Percentiles rank a stretch among this genome's conserved stretches.
These are phyloP conservation scores for Lasaia peninsularis DNA, from an alignment of 1,140 invertebrate species.

Conservation along the genomic window DNA sequence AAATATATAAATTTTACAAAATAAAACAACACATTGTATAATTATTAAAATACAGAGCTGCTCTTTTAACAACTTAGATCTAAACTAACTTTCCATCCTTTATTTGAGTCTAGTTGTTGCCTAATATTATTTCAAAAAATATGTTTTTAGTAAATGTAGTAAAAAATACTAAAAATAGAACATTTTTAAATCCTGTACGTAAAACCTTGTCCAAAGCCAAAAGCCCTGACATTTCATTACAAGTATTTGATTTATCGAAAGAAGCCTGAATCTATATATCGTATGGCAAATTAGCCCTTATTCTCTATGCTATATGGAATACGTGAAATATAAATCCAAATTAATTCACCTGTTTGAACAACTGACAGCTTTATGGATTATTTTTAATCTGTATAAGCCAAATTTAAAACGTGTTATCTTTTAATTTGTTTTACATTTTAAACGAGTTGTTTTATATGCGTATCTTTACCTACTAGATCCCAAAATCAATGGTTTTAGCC, in stretches of 20 bases:
- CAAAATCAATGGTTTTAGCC: no score
- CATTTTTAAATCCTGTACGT: conserved; percentile 21
- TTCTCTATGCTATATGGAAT: neutral
- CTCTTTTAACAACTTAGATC: no score
- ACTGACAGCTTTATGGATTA: neutral
- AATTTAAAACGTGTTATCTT: neutral
- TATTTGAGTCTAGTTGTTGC: no score
- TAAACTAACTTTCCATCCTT: no score
- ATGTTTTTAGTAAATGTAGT: no score
- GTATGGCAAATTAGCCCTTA: no score
- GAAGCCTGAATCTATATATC: conserved; percentile 21
- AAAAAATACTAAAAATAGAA: no score
- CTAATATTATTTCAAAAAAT: no score
- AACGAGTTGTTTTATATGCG: neutral
- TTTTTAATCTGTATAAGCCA: conserved; percentile 7
- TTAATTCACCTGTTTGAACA: neutral
- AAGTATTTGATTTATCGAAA: conserved; percentile 57
- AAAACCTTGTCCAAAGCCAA: conserved; percentile 33
- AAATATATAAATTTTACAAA: no score
- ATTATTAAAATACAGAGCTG: no score
- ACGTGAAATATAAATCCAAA: neutral
- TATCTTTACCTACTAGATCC: no score
- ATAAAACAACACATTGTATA: no score
- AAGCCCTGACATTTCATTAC: conserved; percentile 54
- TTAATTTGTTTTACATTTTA: neutral